Conservation (phyloP, 2,797 vertebrate species). For the Premnoplex brunnescens region DNA sequence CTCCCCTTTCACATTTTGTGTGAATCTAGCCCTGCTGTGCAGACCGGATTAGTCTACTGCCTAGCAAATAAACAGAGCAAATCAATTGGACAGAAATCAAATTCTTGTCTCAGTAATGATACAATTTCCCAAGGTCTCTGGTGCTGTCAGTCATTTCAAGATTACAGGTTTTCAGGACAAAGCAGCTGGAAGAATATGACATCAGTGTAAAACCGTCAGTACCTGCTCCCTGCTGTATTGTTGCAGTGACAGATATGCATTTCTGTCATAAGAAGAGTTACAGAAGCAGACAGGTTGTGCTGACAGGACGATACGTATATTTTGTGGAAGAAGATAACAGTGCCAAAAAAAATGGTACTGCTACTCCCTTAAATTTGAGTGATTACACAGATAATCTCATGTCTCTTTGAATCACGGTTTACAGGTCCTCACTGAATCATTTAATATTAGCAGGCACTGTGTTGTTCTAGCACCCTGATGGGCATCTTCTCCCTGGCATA, state of each 20-base stretch:
- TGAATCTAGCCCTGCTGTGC: background rate
- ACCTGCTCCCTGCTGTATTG: background rate
- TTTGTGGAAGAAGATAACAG: background rate
- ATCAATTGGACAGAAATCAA: background rate
- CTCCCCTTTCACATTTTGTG: background rate
- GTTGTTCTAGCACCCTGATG: background rate
- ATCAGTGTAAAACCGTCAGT: background rate
- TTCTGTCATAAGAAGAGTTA: background rate
- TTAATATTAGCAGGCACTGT: background rate
- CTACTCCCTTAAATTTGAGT: constrained; percentile 29
- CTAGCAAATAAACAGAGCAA: background rate
- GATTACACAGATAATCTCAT: background rate
- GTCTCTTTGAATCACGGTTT: constrained; percentile 15
- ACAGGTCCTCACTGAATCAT: background rate
- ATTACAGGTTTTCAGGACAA: constrained; percentile 47
- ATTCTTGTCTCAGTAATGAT: background rate
- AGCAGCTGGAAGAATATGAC: background rate
- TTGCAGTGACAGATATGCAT: background rate
- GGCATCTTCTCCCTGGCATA: background rate
- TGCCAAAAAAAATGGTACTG: background rate
- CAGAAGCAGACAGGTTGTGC: background rate
- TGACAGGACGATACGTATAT: constrained; percentile 22
- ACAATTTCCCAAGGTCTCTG: background rate
- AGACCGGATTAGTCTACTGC: background rate
- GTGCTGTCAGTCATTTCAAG: constrained; percentile 27